These are phyloP conservation scores for Lymantria monacha DNA, from an alignment of 2,888 invertebrate species.

Conservation along the genomic window DNA sequence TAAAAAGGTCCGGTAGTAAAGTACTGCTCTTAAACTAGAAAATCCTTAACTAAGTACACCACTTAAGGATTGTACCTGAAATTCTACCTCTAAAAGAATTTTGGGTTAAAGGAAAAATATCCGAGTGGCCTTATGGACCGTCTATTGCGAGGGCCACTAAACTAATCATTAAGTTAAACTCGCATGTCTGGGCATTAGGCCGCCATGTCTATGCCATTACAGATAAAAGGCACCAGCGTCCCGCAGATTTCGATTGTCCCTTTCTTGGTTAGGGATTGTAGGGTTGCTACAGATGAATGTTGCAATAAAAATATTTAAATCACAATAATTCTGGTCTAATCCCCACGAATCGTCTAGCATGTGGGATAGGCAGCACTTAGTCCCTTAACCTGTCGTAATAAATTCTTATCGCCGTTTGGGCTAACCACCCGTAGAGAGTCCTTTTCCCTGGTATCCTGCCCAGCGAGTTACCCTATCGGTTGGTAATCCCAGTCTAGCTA, in stretches of 20 bases:
- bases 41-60: neutral
- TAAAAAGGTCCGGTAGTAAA: too few species aligned
- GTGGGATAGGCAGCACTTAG: too few species aligned
- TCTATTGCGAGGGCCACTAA: slow-evolving; percentile 29
- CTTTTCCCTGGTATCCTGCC: too few species aligned
- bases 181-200: slow-evolving; percentile 40
- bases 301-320: neutral
- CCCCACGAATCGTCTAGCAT: too few species aligned
- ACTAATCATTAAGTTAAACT: slow-evolving; percentile 52
- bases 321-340: too few species aligned
- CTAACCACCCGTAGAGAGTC: too few species aligned
- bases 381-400: too few species aligned
- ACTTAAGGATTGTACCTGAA: neutral
- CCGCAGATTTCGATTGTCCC: slow-evolving; percentile 42
- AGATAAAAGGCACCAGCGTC: slow-evolving; percentile 42
- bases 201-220: slow-evolving; percentile 38
- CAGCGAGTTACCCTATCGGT: too few species aligned
- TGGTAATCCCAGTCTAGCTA: too few species aligned
- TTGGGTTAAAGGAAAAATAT: slow-evolving; percentile 23
- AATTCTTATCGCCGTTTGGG: too few species aligned
- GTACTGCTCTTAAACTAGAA: neutral
- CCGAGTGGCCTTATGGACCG: slow-evolving; percentile 26
- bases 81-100: neutral
- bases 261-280: slow-evolving; percentile 19
- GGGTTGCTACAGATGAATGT: neutral